Conservation (phyloP, 1,140 invertebrate species). For the Cherax destructor region DNA sequence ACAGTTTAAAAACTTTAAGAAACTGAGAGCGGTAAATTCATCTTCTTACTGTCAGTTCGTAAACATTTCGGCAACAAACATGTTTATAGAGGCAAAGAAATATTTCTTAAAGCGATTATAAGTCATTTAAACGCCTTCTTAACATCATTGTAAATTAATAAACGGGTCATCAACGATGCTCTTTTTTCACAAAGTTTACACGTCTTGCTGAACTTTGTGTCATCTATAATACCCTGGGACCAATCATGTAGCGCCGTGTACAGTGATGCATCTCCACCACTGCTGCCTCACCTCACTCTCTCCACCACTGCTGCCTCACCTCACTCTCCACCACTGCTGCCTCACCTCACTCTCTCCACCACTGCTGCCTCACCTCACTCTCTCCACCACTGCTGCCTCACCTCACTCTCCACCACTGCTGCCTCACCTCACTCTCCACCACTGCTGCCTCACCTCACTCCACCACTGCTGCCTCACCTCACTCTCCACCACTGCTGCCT, state of each 20-base stretch:
- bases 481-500: too few species aligned
- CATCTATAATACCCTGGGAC: background rate
- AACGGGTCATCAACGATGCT: background rate
- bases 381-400: too few species aligned
- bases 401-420: too few species aligned
- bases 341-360: too few species aligned
- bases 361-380: too few species aligned
- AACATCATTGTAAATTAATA: background rate
- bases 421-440: too few species aligned
- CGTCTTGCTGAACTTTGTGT: background rate
- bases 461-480: too few species aligned
- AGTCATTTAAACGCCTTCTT: too few species aligned
- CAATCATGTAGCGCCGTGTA: conserved; percentile 9
- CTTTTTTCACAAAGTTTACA: background rate
- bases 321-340: too few species aligned
- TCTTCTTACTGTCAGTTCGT: background rate
- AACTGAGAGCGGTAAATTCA: background rate
- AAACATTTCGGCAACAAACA: conserved; percentile 4
- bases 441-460: too few species aligned
- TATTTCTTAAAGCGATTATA: background rate
- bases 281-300: too few species aligned
- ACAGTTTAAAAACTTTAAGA: background rate
- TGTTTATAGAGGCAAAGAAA: background rate
- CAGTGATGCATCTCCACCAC: background rate
- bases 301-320: too few species aligned